phyloP scores from a whole-genome alignment of 2,113 vertebrate genomes.

The Cariama cristata region DNA sequence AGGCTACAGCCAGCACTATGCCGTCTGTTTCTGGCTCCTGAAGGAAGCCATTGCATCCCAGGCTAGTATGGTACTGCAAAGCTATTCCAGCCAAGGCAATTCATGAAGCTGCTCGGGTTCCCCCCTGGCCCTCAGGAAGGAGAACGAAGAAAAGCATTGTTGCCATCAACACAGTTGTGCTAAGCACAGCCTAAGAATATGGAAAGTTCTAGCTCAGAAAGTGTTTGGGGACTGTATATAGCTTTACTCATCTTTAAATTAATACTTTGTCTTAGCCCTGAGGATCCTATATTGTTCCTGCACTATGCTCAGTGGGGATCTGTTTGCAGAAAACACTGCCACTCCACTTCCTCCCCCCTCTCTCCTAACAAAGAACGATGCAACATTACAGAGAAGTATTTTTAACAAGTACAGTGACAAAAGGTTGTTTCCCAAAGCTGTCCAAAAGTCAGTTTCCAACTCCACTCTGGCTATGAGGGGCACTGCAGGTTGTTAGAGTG shows the following conservation, averaged over 20 bases:
- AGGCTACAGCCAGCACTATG: background rate
- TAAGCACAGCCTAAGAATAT: background rate
- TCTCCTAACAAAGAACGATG: rapidly evolving
- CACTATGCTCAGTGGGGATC: background rate
- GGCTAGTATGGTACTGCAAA: background rate
- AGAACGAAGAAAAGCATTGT: background rate
- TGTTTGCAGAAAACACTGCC: background rate
- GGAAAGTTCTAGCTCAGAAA: background rate
- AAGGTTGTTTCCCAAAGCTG: background rate
- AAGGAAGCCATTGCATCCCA: background rate
- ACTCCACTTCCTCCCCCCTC: background rate
- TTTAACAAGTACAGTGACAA: background rate
- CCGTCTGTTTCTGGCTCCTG: background rate
- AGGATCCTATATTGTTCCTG: background rate
- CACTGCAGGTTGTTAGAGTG: background rate
- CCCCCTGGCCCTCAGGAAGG: background rate
- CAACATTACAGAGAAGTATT: background rate
- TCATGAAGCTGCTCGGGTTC: background rate
- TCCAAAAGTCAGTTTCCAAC: background rate
- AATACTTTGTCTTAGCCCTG: background rate
- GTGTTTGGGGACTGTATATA: background rate
- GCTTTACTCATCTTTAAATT: background rate
- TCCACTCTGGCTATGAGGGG: background rate
- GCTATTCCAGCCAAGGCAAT: background rate
- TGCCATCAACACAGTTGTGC: background rate